Base-by-base conservation (phyloP, 2,113 vertebrate genomes). In the Bubo bubo region DNA sequence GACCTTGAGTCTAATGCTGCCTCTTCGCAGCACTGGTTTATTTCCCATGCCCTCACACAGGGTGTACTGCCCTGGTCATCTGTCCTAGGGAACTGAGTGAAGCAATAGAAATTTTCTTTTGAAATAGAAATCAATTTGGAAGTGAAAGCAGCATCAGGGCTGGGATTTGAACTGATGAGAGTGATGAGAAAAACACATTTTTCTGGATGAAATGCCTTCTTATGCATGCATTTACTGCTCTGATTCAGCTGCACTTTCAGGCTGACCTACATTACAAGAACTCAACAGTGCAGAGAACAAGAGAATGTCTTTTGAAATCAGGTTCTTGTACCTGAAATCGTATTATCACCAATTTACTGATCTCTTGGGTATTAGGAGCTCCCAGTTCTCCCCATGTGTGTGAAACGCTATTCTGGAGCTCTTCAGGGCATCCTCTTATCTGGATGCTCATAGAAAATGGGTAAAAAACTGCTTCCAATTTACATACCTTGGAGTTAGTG, bases 401-500 rank as follows among this genome's bases (percentile, higher is more conserved):
- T 41, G 34, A 58, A 74, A 52, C 0, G 0, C 55, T 45, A 1
- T 58, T 90, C 47, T 67, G 24, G 30, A 73, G 10, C 45, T 66
- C 50, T 58, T 88, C 50, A 39, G 24, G 14, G 20, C 43, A 37
- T 64, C 14, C 3, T 59, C 10, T 47, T 53, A 0, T 43, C 32
- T 81, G 13, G 12, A 23, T 83, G 4, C 20, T 77, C 43, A 23
- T 26, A 67, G 37, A 88, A 84, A 84, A 84, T 12, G 23, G 27
- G 12, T 47, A 86, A 85, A 88, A 94, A 60, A 80, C 6, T 60
- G 32, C 74, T 96, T 97, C 70, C 70, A 71, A 66, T 93, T 96
- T 88, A 63, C 59, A 34, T 88, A 47, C 20, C 5, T 21, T 90
- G 79, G 47, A 83, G 56, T 92, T 50, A 74, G 24, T 80, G 68